These are phyloP conservation scores for Drosophila borealis DNA, from an alignment of 2,888 invertebrate genomes.

Conservation along the genomic window DNA sequence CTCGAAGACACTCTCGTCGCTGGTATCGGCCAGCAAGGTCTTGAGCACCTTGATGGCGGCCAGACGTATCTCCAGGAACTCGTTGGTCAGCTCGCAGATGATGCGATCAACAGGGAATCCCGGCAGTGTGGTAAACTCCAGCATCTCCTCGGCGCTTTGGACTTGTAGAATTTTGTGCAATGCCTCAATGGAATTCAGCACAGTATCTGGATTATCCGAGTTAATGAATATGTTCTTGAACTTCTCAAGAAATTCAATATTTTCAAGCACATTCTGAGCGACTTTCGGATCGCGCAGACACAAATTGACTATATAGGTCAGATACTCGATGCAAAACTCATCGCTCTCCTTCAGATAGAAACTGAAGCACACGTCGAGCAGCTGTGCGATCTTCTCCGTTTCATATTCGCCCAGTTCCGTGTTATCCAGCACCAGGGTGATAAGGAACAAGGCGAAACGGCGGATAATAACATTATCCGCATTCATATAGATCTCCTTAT, in stretches of 20 bases:
- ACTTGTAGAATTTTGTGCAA: slow-evolving; percentile 71
- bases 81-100: slow-evolving; percentile 75
- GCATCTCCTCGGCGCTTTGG: slow-evolving; percentile 54
- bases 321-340: slow-evolving; percentile 77
- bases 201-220: slow-evolving; percentile 75
- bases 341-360: slow-evolving; percentile 70
- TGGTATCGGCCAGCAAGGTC: slow-evolving; percentile 63
- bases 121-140: slow-evolving; percentile 50
- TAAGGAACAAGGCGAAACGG: slow-evolving; percentile 70
- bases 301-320: slow-evolving; percentile 73
- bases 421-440: slow-evolving; percentile 67
- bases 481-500: slow-evolving; percentile 63
- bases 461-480: slow-evolving; percentile 61
- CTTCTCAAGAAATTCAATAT: slow-evolving; percentile 65
- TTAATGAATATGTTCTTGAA: slow-evolving; percentile 56
- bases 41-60: slow-evolving; percentile 70
- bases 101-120: slow-evolving; percentile 76
- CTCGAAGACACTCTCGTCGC: slow-evolving; percentile 60
- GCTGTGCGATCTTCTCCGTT: slow-evolving; percentile 37
- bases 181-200: slow-evolving; percentile 73
- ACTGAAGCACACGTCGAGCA: slow-evolving; percentile 51
- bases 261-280: slow-evolving; percentile 47
- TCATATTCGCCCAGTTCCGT: slow-evolving; percentile 68
- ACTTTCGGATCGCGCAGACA: slow-evolving; percentile 77
- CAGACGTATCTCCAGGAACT: slow-evolving; percentile 71